These are phyloP conservation scores for Eonycteris spelaea DNA, from an alignment of 2,113 vertebrate species.

Conservation along the genomic window DNA sequence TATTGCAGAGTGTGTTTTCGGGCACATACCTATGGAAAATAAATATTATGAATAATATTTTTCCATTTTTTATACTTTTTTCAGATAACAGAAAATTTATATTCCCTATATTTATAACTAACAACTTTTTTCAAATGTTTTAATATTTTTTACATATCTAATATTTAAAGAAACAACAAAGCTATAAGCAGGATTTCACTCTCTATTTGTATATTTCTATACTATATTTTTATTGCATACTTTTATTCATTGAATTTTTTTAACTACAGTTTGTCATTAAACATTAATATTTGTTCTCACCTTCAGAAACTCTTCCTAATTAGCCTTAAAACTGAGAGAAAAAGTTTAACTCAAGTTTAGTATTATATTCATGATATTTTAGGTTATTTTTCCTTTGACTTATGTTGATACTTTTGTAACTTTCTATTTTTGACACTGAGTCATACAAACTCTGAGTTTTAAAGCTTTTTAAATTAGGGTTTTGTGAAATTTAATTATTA, in stretches of 20 bases:
- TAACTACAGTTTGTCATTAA: background rate
- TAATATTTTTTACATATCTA: background rate
- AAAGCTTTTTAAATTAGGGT: conserved; percentile 42
- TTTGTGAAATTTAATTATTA: background rate
- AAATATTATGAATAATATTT: background rate
- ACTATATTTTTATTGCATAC: background rate
- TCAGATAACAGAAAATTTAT: background rate
- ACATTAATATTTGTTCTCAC: conserved; percentile 40
- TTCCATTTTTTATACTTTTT: background rate
- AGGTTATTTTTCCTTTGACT: background rate
- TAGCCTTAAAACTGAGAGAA: background rate
- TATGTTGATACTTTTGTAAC: conserved; percentile 16
- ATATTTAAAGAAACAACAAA: background rate
- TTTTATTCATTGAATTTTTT: background rate
- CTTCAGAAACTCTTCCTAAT: conserved; percentile 31
- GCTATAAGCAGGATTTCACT: background rate
- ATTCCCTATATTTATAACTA: background rate
- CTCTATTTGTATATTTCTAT: background rate
- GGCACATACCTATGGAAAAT: background rate
- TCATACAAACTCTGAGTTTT: background rate
- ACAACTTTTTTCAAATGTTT: background rate
- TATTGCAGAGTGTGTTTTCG: background rate
- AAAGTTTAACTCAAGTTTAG: background rate
- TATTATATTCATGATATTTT: background rate
- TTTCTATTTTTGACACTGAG: conserved; percentile 17